Percentiles rank a stretch among this genome's conserved stretches.
Conservation (phyloP, 2,888 invertebrate species). For the Scaptomyza flava region DNA sequence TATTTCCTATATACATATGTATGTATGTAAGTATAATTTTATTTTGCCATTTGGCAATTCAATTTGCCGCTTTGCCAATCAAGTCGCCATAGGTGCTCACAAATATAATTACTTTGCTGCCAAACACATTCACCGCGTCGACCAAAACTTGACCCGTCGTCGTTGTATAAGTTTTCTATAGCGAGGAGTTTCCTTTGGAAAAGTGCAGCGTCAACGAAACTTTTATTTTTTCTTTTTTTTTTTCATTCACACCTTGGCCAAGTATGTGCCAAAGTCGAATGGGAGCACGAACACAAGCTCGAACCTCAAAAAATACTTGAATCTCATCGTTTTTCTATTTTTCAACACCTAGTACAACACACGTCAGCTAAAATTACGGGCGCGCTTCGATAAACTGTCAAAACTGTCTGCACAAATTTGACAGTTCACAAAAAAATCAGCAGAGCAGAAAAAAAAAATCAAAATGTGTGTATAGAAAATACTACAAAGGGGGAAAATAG, state of each 20-base stretch:
- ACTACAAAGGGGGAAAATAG: conserved; percentile 9
- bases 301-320: conserved; percentile 18
- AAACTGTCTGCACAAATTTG: conserved; percentile 79
- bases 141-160: conserved; percentile 67
- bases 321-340: conserved; percentile 27
- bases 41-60: conserved; percentile 62
- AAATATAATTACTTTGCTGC: conserved; percentile 69
- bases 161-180: conserved; percentile 45
- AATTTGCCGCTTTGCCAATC: conserved; percentile 61
- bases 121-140: conserved; percentile 34
- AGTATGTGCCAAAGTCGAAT: conserved; percentile 38
- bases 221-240: conserved; percentile 27
- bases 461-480: conserved; percentile 29
- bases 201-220: conserved; percentile 66
- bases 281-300: conserved; percentile 27
- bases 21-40: conserved; percentile 39
- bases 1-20: conserved; percentile 6
- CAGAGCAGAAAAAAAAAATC: conserved; percentile 29
- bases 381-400: conserved; percentile 79
- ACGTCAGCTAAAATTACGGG: conserved; percentile 76
- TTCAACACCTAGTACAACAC: conserved; percentile 71
- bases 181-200: conserved; percentile 38
- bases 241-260: conserved; percentile 48
- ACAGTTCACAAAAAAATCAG: conserved; percentile 58
- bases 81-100: conserved; percentile 59